Percentiles rank a stretch among this genome's conserved stretches.
phyloP scores from a whole-genome alignment of 2,888 invertebrate genomes.

The Eristalis intricaria region DNA sequence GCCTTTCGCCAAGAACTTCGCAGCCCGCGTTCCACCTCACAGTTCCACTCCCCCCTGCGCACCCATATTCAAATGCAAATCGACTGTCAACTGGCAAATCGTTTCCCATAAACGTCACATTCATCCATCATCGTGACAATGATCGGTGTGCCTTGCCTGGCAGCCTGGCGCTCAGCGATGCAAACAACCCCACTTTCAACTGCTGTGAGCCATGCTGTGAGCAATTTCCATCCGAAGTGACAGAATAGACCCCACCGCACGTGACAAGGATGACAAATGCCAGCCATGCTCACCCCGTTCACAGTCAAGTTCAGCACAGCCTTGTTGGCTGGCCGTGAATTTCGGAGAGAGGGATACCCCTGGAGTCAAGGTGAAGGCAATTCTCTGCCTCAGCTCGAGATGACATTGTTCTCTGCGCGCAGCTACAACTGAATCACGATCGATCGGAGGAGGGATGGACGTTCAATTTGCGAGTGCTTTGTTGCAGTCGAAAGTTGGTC shows the following conservation, averaged over 20 bases:
- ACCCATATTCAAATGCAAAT: conserved; percentile 37
- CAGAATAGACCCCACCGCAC: not conserved
- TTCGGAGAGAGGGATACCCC: conserved; percentile 3
- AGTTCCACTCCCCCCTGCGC: conserved; percentile 34
- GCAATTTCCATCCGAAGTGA: not conserved
- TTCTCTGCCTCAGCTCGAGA: conserved; percentile 29
- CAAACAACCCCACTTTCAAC: too few relatives aligned
- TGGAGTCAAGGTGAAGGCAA: conserved; percentile 45
- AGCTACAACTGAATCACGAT: conserved; percentile 46
- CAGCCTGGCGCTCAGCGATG: not conserved
- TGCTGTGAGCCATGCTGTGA: not conserved
- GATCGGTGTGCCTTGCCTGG: not conserved
- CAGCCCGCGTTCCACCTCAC: conserved; percentile 3
- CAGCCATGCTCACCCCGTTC: not conserved
- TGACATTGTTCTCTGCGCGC: conserved; percentile 30
- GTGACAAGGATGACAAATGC: conserved; percentile 1
- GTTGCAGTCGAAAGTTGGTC: conserved; percentile 24
- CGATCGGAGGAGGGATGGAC: conserved; percentile 1
- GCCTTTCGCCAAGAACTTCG: not conserved
- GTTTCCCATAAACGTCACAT: conserved; percentile 2
- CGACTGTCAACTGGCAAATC: conserved; percentile 14
- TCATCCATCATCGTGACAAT: not conserved
- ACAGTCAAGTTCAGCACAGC: not conserved
- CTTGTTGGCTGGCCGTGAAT: not conserved
- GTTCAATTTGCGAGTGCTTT: not conserved